Percentiles rank a stretch among this genome's conserved stretches.
Conservation (phyloP, 2,113 vertebrate genomes). For the Trogon surrucura region DNA sequence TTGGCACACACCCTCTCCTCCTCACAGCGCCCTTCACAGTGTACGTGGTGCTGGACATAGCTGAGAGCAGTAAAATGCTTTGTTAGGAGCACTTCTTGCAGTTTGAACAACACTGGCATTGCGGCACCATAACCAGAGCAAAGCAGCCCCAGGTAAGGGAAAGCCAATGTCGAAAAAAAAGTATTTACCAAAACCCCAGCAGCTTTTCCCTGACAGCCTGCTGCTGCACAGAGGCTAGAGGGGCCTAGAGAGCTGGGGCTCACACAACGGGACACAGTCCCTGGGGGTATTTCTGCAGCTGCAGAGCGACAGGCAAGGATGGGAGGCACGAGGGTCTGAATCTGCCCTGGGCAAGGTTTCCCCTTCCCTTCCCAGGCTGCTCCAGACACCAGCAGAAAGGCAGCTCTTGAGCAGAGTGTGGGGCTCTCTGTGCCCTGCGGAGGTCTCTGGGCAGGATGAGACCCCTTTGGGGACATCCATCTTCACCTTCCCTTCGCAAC, state of each 20-base stretch:
- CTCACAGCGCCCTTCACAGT: not conserved
- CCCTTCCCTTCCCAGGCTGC: not conserved
- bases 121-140: not conserved
- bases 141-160: conserved; percentile 3
- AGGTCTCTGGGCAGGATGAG: not conserved
- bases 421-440: rapidly evolving
- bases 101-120: conserved; percentile 5
- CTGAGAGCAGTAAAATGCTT: not conserved
- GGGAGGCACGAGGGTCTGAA: not conserved
- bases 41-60: not conserved
- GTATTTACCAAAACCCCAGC: not conserved
- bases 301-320: not conserved
- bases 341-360: not conserved
- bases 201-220: not conserved
- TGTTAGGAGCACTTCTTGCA: not conserved
- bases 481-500: not conserved
- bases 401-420: not conserved
- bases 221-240: not conserved
- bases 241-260: not conserved
- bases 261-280: not conserved
- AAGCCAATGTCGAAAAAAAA: not conserved
- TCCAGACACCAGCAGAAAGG: not conserved
- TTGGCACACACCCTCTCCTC: not conserved
- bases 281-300: not conserved
- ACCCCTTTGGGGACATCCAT: not conserved